phyloP scores from a whole-genome alignment of 2,888 invertebrate genomes.

The Pachliopta kotzebuea region DNA sequence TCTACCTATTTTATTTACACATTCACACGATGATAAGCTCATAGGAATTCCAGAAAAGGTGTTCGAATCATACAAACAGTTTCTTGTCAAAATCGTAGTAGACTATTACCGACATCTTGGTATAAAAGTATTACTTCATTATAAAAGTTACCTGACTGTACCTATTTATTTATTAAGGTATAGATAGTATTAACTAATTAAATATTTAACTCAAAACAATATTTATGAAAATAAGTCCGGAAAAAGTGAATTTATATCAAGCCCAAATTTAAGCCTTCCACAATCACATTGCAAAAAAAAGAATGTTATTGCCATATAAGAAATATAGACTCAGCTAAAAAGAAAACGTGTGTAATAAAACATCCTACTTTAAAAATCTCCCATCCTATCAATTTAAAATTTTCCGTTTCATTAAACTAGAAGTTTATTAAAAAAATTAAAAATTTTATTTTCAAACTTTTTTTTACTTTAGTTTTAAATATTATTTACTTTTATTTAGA shows the following conservation, averaged over 20 bases:
- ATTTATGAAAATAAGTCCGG: conserved; percentile 55
- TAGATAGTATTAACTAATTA: conserved; percentile 43
- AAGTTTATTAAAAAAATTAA: too few species aligned
- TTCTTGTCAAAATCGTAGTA: conserved; percentile 72
- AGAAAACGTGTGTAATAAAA: background rate
- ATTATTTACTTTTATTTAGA: too few species aligned
- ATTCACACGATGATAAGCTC: conserved; percentile 64
- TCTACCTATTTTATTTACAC: conserved; percentile 72
- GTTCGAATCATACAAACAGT: conserved; percentile 62
- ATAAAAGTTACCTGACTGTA: conserved; percentile 46
- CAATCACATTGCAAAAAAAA: conserved; percentile 71
- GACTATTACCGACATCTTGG: conserved; percentile 78
- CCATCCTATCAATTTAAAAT: too few species aligned
- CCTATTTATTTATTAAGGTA: conserved; percentile 41
- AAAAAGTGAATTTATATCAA: conserved; percentile 53
- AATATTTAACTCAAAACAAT: conserved; percentile 46
- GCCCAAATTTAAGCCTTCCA: conserved; percentile 53
- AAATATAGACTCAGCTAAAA: conserved; percentile 14
- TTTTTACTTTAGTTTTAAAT: too few species aligned
- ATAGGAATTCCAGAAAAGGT: conserved; percentile 54
- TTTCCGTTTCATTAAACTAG: too few species aligned
- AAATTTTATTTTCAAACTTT: too few species aligned
- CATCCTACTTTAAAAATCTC: too few species aligned
- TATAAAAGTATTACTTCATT: conserved; percentile 54
- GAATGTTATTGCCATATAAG: conserved; percentile 41